Conservation (phyloP, 2,888 invertebrate genomes). For the Drosophila algonquin region DNA sequence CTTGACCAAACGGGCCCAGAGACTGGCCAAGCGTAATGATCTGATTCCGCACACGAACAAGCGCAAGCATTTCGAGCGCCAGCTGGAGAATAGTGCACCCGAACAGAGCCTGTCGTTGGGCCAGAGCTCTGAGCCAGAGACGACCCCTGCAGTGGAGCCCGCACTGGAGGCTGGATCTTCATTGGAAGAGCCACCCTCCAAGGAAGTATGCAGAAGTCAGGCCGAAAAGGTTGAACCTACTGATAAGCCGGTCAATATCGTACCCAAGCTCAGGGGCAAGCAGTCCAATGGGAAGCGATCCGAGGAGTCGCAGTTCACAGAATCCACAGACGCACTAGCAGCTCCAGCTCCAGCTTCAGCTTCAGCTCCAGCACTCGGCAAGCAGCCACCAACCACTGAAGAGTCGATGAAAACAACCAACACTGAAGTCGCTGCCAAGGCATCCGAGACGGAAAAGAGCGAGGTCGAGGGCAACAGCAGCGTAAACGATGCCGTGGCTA, state of each 20-base stretch:
- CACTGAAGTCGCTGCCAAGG: slow-evolving; percentile 23
- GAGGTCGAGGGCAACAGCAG: slow-evolving; percentile 34
- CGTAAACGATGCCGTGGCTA: slow-evolving; percentile 79
- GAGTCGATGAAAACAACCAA: slow-evolving; percentile 25
- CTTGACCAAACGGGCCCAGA: slow-evolving; percentile 68
- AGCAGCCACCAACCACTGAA: slow-evolving; percentile 5
- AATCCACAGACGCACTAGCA: not conserved
- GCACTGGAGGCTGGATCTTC: slow-evolving; percentile 14
- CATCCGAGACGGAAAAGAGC: slow-evolving; percentile 23
- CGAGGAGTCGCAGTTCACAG: slow-evolving; percentile 49
- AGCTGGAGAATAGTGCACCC: slow-evolving; percentile 34
- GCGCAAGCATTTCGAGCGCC: slow-evolving; percentile 72
- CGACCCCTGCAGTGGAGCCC: slow-evolving; percentile 19
- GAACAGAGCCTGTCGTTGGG: slow-evolving; percentile 19
- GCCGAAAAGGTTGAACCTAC: slow-evolving; percentile 43
- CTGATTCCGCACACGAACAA: slow-evolving; percentile 64
- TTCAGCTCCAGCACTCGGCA: slow-evolving; percentile 2
- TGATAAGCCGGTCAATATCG: slow-evolving; percentile 81
- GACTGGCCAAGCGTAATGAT: slow-evolving; percentile 75
- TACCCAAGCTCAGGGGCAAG: slow-evolving; percentile 81
- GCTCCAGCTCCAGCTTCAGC: slow-evolving; percentile 19
- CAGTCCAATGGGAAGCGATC: slow-evolving; percentile 68
- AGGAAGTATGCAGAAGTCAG: slow-evolving; percentile 30
- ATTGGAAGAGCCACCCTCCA: slow-evolving; percentile 4
- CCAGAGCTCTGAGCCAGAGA: slow-evolving; percentile 2